A percentile compares a stretch with the other conserved stretches of the same genome.
These are phyloP conservation scores for Acrocyrtus sp. DNA, from an alignment of 2,888 invertebrate species.

Conservation along the genomic window DNA sequence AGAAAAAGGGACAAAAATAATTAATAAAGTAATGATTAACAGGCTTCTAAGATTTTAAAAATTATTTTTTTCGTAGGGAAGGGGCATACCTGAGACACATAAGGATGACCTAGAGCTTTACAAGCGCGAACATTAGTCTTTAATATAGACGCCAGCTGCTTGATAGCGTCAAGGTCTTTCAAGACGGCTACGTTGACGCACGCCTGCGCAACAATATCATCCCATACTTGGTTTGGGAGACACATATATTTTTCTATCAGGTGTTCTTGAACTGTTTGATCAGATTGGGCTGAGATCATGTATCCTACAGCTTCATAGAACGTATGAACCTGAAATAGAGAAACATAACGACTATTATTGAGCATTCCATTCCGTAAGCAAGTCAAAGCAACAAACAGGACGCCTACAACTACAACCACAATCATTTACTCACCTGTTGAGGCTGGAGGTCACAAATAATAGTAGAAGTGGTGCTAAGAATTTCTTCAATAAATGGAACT, in stretches of 20 bases:
- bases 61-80: constrained; percentile 3
- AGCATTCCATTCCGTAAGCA: too few species aligned
- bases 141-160: constrained; percentile 96
- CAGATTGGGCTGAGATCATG: constrained; percentile 97
- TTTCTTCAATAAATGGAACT: constrained; percentile 98
- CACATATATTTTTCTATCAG: constrained; percentile 98
- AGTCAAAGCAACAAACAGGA: too few species aligned
- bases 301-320: constrained; percentile 99
- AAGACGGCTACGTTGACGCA: constrained; percentile 95
- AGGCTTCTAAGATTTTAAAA: neutral
- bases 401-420: too few species aligned
- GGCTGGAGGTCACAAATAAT: constrained; percentile 99
- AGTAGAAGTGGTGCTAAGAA: constrained; percentile 92
- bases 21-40: too few species aligned
- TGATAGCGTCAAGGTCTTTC: constrained; percentile 95
- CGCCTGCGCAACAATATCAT: constrained; percentile 96
- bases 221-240: constrained; percentile 98
- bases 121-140: constrained; percentile 99
- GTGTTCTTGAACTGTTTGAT: constrained; percentile 89
- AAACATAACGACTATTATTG: too few species aligned
- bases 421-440: constrained; percentile 80
- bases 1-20: constrained; percentile 35
- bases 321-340: constrained; percentile 77
- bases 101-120: constrained; percentile 96
- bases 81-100: constrained; percentile 77